Percentiles rank a stretch among this genome's conserved stretches.
These are phyloP conservation scores for Sesamia inferens DNA, from an alignment of 2,888 invertebrate genomes.

Conservation along the genomic window DNA sequence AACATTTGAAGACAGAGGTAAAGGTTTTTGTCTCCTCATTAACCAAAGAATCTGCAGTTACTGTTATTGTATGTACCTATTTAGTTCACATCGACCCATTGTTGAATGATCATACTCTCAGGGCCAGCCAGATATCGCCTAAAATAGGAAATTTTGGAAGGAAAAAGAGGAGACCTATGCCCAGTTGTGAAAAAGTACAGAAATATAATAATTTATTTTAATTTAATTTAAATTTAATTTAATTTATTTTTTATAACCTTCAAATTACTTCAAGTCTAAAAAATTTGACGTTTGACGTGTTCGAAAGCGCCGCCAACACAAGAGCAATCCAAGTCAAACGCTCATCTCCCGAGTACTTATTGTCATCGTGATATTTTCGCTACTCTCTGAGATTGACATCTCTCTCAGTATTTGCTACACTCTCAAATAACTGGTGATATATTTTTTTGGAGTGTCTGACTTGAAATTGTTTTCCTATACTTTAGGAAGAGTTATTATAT, in stretches of 20 bases:
- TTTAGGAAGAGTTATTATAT: not conserved
- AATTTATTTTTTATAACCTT: not conserved
- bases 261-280: slow-evolving; percentile 3
- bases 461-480: slow-evolving; percentile 5
- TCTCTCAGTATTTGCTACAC: slow-evolving; percentile 57
- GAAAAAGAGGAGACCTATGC: no score
- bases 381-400: slow-evolving; percentile 59
- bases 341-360: slow-evolving; percentile 54
- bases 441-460: slow-evolving; percentile 17
- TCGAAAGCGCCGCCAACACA: slow-evolving; percentile 21
- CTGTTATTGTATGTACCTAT: not conserved
- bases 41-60: no score
- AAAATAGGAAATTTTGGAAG: no score
- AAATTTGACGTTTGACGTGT: slow-evolving; percentile 16
- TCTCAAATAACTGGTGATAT: slow-evolving; percentile 32
- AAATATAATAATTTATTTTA: no score
- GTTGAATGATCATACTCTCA: not conserved
- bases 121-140: no score
- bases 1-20: not conserved
- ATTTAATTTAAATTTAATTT: no score
- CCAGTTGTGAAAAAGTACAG: no score
- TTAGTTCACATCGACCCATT: not conserved
- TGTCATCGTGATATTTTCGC: slow-evolving; percentile 43
- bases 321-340: slow-evolving; percentile 47
- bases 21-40: no score